phyloP scores from a whole-genome alignment of 1,140 invertebrate species.

The Drosophila orena region DNA sequence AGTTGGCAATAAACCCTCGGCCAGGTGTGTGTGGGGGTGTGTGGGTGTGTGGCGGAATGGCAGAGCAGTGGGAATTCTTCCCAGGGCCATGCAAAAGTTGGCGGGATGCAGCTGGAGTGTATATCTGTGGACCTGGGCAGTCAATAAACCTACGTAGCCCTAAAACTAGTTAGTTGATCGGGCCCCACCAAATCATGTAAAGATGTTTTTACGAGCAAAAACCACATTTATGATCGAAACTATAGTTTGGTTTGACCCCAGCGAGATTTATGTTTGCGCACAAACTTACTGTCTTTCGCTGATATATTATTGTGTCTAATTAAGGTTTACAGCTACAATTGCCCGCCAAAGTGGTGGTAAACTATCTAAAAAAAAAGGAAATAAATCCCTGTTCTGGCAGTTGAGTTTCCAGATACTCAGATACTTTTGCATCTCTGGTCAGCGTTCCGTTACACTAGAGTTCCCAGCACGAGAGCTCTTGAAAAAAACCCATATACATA shows the following conservation, averaged over 20 bases:
- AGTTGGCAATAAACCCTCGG: slow-evolving; percentile 72
- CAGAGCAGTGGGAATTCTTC: neutral
- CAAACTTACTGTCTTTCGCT: slow-evolving; percentile 1
- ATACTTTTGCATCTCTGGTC: slow-evolving; percentile 32
- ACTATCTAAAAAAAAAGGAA: neutral
- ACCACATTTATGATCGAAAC: slow-evolving; percentile 28
- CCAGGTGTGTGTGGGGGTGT: slow-evolving; percentile 37
- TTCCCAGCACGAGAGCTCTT: slow-evolving; percentile 30
- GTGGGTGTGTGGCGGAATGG: slow-evolving; percentile 25
- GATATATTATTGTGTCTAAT: slow-evolving; percentile 1
- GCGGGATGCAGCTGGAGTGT: slow-evolving; percentile 28
- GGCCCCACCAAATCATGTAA: slow-evolving; percentile 6
- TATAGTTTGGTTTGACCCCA: slow-evolving; percentile 10
- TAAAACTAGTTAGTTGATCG: slow-evolving; percentile 7
- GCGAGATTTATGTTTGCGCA: neutral
- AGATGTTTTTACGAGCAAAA: slow-evolving; percentile 30
- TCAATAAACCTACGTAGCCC: neutral
- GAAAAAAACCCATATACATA: slow-evolving; percentile 15
- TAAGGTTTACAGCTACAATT: neutral
- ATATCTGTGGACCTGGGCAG: neutral
- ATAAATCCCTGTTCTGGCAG: neutral
- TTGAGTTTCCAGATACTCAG: neutral
- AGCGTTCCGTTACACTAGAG: slow-evolving; percentile 48
- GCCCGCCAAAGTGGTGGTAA: neutral
- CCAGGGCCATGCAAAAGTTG: slow-evolving; percentile 40